Conservation (phyloP, 2,113 vertebrate genomes). For the Tenebrosternarchus preto region DNA sequence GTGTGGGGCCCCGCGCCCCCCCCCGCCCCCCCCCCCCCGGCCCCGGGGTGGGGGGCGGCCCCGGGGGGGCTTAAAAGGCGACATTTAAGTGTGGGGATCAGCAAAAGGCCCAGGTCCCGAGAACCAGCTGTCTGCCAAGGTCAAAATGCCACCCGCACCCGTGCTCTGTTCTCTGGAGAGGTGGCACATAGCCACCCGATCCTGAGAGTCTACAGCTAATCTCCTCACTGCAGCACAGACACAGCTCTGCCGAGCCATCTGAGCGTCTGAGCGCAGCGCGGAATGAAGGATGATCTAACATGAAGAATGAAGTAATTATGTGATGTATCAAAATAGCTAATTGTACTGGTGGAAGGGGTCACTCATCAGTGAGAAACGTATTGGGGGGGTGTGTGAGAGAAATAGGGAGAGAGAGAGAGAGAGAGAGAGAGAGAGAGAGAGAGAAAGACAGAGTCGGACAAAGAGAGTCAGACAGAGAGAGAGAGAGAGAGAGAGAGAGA, state of each 20-base stretch:
- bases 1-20: too few species aligned
- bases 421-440: slow-evolving; percentile 74
- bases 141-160: slow-evolving; percentile 72
- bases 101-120: slow-evolving; percentile 56
- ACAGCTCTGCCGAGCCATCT: slow-evolving; percentile 66
- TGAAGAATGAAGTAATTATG: slow-evolving; percentile 92
- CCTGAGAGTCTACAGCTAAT: slow-evolving; percentile 65
- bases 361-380: slow-evolving; percentile 76
- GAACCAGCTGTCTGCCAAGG: slow-evolving; percentile 69
- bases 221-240: slow-evolving; percentile 66
- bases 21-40: too few species aligned
- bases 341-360: slow-evolving; percentile 83
- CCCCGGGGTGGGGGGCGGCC: slow-evolving; percentile 43
- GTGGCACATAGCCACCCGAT: slow-evolving; percentile 54
- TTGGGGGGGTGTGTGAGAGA: slow-evolving; percentile 69
- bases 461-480: background rate
- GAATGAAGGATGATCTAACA: slow-evolving; percentile 82
- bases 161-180: slow-evolving; percentile 61
- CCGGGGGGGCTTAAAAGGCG: slow-evolving; percentile 25
- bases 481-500: background rate
- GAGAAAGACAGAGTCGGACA: slow-evolving; percentile 17
- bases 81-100: slow-evolving; percentile 27
- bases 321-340: slow-evolving; percentile 81
- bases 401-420: slow-evolving; percentile 80
- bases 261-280: slow-evolving; percentile 73